Evolutionary conservation across 2,797 vertebrate genomes (phyloP), one percentile per base, ranked within the genome.

Genomic region (Muscicapa striata): DNA sequence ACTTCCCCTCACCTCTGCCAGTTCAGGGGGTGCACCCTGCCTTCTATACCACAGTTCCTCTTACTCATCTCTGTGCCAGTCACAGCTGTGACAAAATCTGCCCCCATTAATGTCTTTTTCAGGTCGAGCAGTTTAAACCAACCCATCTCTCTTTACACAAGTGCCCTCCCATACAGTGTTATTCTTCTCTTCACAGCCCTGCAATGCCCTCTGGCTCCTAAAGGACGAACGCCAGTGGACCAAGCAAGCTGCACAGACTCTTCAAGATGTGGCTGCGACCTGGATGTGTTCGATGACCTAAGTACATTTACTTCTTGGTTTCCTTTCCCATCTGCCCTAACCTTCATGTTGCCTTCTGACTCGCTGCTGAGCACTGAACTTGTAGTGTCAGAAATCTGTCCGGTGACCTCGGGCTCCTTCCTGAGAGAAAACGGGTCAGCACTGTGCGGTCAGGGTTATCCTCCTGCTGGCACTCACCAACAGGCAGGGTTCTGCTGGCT

Each of bases 401-500:
- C 59, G 48, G 77, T 15, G 54, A 92, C 77, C 84, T 84, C 92
- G 73, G 15, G 45, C 54, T 55, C 45, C 11, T 91, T 83, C 76
- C 66, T 86, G 72, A 49, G 57, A 72, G 45, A 59, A 93, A 88
- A 48, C 0, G 84, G 89, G 78, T 57, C 79, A 80, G 45, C 48
- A 5, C 36, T 41, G 64, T 36, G 49, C 4, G 13, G n/a, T 8
- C 55, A 59, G 67, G 15, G 45, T 66, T 55, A n/a, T 12, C 55
- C 58, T 48, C 15, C 45, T 29, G 24, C 20, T 46, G 32, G 9
- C 24, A 23, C n/a, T 62, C n/a, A 61, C 69, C 49, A 18, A 3
- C 5, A 58, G 4, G 0, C 24, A 19, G 34, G 0, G 1, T 5
- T 52, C 36, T 41, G 13, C 75, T 32, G 62, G 4, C 51, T 2